A percentile compares a stretch with the other conserved stretches of the same genome.
Conservation (phyloP, 1,140 invertebrate genomes). For the Stegodyphus mimosarum region DNA sequence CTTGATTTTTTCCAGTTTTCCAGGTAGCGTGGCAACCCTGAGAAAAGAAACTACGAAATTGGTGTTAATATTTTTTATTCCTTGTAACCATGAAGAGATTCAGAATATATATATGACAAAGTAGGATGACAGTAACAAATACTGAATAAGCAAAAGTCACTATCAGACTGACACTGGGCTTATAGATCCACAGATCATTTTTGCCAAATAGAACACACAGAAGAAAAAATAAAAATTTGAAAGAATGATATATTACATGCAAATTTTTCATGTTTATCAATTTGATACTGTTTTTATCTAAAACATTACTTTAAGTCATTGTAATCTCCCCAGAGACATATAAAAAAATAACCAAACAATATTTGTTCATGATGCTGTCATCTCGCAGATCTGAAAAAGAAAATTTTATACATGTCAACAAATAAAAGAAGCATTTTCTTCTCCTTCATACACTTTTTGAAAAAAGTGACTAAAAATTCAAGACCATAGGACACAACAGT, state of each 20-base stretch:
- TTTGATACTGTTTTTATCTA: neutral
- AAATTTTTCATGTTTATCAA: neutral
- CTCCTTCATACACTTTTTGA: neutral
- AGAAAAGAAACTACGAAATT: too few relatives aligned
- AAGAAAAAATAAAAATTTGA: neutral
- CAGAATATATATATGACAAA: too few relatives aligned
- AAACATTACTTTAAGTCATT: too few relatives aligned
- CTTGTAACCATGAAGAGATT: too few relatives aligned
- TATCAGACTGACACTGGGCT: too few relatives aligned
- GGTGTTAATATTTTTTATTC: too few relatives aligned
- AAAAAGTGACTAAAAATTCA: neutral
- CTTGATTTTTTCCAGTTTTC: too few relatives aligned
- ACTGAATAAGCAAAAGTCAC: too few relatives aligned
- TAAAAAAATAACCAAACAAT: neutral
- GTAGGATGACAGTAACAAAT: too few relatives aligned
- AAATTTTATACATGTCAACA: neutral
- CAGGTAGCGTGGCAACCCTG: too few relatives aligned
- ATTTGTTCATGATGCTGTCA: neutral
- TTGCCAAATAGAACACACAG: too few relatives aligned
- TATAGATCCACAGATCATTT: too few relatives aligned
- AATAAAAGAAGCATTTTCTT: neutral
- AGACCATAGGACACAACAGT: neutral
- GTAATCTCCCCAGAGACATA: neutral
- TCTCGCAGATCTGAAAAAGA: neutral
- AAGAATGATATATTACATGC: neutral